These are phyloP conservation scores for Eremobia ochroleuca DNA, from an alignment of 2,888 invertebrate genomes.

Conservation along the genomic window DNA sequence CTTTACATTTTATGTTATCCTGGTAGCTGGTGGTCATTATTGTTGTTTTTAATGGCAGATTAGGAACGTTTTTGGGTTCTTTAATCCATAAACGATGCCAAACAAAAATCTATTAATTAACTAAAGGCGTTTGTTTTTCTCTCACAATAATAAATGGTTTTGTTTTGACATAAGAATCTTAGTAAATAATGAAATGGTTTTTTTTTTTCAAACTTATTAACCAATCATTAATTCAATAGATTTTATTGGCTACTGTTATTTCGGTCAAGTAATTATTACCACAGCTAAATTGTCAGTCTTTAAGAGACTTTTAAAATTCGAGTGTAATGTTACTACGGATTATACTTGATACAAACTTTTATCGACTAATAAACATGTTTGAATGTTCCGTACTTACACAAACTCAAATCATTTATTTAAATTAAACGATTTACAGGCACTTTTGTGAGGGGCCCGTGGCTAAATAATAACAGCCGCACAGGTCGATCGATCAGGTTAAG, in stretches of 20 bases:
- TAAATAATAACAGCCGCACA: too few species aligned
- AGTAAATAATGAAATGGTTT: background rate
- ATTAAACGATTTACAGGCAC: background rate
- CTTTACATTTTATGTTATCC: conserved; percentile 63
- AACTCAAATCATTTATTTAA: background rate
- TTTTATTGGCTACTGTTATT: background rate
- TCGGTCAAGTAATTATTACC: background rate
- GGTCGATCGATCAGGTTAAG: too few species aligned
- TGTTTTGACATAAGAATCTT: background rate
- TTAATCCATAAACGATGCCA: background rate
- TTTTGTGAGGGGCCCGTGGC: too few species aligned
- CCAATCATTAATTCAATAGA: background rate
- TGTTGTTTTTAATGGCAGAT: conserved; percentile 4
- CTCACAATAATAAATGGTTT: background rate
- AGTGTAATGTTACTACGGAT: background rate
- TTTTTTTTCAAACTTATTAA: background rate
- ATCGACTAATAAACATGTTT: background rate
- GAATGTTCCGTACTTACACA: too few species aligned
- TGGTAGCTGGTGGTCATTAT: conserved; percentile 46
- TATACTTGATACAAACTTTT: background rate
- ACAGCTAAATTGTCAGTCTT: background rate
- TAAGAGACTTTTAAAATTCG: background rate
- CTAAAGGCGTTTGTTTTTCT: background rate
- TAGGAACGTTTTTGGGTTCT: background rate
- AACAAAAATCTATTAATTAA: too few species aligned